phyloP scores from a whole-genome alignment of 92 coral and sea anemone genomes.

The Parazoanthus darwini region DNA sequence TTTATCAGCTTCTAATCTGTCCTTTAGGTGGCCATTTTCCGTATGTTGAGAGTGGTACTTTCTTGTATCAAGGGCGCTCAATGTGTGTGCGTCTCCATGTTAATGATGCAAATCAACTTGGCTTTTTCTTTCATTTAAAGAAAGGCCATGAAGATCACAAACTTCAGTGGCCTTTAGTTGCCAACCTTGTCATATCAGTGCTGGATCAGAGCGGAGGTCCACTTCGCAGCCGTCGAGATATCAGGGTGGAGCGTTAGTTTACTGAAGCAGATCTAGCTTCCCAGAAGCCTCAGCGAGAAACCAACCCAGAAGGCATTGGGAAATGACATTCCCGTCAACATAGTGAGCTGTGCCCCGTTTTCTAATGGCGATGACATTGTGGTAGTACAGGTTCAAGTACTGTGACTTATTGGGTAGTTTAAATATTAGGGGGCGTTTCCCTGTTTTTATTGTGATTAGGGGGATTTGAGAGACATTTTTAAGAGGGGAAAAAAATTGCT shows the following conservation, averaged over 20 bases:
- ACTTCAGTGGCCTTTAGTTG: background rate
- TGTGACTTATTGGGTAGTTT: background rate
- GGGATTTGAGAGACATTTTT: too few species aligned
- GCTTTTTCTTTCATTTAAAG: background rate
- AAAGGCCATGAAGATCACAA: background rate
- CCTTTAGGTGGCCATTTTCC: background rate
- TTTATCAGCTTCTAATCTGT: too few species aligned
- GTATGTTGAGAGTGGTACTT: background rate
- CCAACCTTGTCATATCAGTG: background rate
- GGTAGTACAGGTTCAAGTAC: background rate
- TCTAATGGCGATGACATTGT: background rate
- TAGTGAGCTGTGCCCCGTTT: background rate
- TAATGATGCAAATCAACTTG: background rate
- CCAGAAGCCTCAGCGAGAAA: background rate
- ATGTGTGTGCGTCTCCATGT: conserved; percentile 3
- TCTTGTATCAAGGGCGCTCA: background rate
- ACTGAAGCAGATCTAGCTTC: background rate
- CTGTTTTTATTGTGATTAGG: too few species aligned
- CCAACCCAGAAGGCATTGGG: conserved; percentile 8
- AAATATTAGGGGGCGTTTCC: too few species aligned
- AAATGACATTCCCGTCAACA: background rate
- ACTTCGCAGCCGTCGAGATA: background rate
- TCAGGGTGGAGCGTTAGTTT: background rate
- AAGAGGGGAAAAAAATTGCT: too few species aligned
- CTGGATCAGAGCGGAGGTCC: background rate